Conservation (phyloP, 2,888 invertebrate genomes). For the Sarcophaga subvicina region DNA sequence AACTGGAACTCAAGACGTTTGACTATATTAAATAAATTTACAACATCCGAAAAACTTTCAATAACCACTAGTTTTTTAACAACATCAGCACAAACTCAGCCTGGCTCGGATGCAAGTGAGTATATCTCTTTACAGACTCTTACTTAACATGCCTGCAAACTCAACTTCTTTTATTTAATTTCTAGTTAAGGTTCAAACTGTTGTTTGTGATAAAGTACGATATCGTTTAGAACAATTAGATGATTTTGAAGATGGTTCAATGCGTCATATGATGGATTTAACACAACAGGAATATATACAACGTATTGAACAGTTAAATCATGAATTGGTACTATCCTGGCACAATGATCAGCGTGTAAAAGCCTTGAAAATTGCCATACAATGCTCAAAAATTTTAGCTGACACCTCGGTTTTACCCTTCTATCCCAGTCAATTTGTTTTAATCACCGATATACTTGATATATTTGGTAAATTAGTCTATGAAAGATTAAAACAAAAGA, state of each 20-base stretch:
- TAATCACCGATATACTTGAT: constrained; percentile 97
- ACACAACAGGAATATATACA: constrained; percentile 96
- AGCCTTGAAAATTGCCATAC: constrained; percentile 97
- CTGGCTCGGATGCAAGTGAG: constrained; percentile 85
- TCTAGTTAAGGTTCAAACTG: constrained; percentile 90
- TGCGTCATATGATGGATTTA: constrained; percentile 93
- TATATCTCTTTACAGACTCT: not conserved
- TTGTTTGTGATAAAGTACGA: constrained; percentile 91
- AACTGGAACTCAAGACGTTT: constrained; percentile 90
- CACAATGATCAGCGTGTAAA: constrained; percentile 96
- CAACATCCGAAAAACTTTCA: constrained; percentile 95
- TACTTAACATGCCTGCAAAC: not conserved
- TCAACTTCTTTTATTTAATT: constrained; percentile 81
- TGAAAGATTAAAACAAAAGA: constrained; percentile 90
- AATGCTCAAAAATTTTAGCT: constrained; percentile 96
- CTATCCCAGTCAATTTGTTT: constrained; percentile 98
- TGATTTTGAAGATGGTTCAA: constrained; percentile 94
- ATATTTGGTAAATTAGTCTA: constrained; percentile 96
- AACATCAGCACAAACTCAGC: constrained; percentile 77
- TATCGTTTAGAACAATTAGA: constrained; percentile 96
- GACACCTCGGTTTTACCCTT: constrained; percentile 95
- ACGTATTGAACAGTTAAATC: constrained; percentile 94
- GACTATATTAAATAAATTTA: constrained; percentile 93
- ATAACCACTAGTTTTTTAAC: constrained; percentile 93
- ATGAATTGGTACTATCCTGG: constrained; percentile 96